phyloP scores from a whole-genome alignment of 2,888 invertebrate species.

The Tupiocoris notatus region DNA sequence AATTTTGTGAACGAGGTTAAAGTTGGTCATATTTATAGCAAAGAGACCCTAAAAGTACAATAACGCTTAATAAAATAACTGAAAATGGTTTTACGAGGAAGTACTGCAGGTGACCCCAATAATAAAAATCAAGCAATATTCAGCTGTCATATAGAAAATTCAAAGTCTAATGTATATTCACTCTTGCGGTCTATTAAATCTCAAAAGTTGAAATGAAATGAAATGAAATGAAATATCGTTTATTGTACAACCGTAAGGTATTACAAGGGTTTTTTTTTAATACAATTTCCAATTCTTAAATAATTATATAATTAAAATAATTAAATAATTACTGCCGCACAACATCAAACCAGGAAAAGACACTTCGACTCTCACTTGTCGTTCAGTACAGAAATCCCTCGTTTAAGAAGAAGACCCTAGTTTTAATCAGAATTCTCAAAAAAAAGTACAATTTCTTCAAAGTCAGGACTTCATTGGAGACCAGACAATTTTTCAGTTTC shows the following conservation, averaged over 20 bases:
- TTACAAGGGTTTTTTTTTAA: background rate
- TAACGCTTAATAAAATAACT: too few species aligned
- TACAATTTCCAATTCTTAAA: background rate
- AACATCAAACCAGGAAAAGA: background rate
- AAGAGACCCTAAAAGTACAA: too few species aligned
- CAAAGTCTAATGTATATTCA: too few species aligned
- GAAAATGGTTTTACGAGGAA: too few species aligned
- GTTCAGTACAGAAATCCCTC: background rate
- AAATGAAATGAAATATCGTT: background rate
- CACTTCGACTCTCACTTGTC: background rate
- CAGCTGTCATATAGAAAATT: too few species aligned
- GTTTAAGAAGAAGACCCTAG: background rate
- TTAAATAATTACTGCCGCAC: too few species aligned
- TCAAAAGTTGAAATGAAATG: background rate
- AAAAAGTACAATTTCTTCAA: background rate
- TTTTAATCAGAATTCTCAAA: background rate
- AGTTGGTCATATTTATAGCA: too few species aligned
- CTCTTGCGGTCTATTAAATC: too few species aligned
- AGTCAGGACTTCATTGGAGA: background rate
- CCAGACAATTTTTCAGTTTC: background rate
- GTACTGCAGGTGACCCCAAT: too few species aligned
- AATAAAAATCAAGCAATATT: too few species aligned
- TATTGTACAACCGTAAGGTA: background rate
- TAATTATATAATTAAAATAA: too few species aligned
- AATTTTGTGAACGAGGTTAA: too few species aligned